A percentile compares a stretch with the other conserved stretches of the same genome.
Evolutionary conservation across 2,797 vertebrate species (phyloP).

Genomic region (Manis crassicaudata): DNA sequence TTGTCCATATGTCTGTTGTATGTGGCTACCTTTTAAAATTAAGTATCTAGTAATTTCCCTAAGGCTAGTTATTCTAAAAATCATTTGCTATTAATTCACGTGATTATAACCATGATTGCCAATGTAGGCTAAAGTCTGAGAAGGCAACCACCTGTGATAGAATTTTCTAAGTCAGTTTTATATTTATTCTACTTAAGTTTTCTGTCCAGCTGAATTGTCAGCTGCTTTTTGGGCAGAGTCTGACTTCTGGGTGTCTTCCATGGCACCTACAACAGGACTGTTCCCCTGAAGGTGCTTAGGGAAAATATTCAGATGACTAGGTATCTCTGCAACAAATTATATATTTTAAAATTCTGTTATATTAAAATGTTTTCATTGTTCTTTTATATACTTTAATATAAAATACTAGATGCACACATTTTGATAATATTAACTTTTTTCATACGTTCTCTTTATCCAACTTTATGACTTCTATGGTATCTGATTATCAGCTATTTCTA

Average conservation of each 20-base stretch:
- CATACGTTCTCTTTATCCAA: not conserved
- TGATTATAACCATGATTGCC: not conserved
- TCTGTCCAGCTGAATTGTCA: not conserved
- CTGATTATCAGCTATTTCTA: not conserved
- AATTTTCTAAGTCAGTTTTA: constrained; percentile 5
- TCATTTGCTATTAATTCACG: not conserved
- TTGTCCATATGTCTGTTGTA: not conserved
- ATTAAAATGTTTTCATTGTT: not conserved
- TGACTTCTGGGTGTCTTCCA: not conserved
- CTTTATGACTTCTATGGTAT: not conserved
- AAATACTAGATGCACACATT: not conserved
- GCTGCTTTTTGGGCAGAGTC: not conserved
- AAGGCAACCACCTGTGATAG: not conserved
- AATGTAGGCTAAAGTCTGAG: not conserved
- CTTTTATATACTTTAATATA: not conserved
- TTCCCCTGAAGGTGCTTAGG: not conserved
- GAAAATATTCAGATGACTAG: not conserved
- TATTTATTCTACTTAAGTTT: not conserved
- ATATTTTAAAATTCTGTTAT: not conserved
- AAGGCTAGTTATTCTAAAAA: not conserved
- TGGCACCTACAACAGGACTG: not conserved
- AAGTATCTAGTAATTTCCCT: not conserved
- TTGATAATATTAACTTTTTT: not conserved
- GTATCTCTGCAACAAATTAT: not conserved
- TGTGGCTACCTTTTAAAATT: not conserved